phyloP scores from a whole-genome alignment of 2,888 invertebrate genomes.

The Ormyrus pomaceus region DNA sequence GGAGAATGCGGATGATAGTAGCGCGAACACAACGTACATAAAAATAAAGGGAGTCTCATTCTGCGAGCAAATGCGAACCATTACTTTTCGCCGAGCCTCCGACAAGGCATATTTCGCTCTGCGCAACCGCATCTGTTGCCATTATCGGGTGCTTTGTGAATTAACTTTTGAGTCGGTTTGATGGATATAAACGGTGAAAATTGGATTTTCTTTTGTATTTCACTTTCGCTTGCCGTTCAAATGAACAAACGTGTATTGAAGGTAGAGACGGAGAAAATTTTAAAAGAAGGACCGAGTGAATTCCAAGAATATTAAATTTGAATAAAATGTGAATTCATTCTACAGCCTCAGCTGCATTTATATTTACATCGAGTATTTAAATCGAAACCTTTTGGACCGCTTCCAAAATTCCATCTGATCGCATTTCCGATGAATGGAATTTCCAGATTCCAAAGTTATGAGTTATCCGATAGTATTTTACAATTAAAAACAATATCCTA shows the following conservation, averaged over 20 bases:
- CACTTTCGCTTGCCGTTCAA: too few species aligned
- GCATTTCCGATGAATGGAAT: slow-evolving; percentile 1
- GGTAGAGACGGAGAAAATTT: too few species aligned
- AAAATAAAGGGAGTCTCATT: not conserved
- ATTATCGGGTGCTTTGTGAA: slow-evolving; percentile 1
- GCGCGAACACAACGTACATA: not conserved
- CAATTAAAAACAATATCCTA: not conserved
- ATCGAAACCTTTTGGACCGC: not conserved
- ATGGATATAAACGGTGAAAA: too few species aligned
- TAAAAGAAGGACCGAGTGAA: too few species aligned
- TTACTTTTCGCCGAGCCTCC: not conserved
- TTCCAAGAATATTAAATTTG: too few species aligned
- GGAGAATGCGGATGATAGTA: not conserved
- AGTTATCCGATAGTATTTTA: slow-evolving; percentile 2
- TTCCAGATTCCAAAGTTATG: not conserved
- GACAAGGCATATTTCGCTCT: not conserved
- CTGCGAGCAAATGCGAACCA: not conserved
- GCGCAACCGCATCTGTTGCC: not conserved
- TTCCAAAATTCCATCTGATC: slow-evolving; percentile 1
- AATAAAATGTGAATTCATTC: too few species aligned
- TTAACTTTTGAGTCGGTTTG: not conserved
- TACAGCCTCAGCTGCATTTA: too few species aligned
- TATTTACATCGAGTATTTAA: too few species aligned
- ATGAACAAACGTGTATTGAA: too few species aligned
- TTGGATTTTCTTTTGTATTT: too few species aligned